Percentiles rank a stretch among this genome's conserved stretches.
Evolutionary conservation across 2,888 invertebrate species (phyloP).

Genomic region (Drosophila anomalata): DNA sequence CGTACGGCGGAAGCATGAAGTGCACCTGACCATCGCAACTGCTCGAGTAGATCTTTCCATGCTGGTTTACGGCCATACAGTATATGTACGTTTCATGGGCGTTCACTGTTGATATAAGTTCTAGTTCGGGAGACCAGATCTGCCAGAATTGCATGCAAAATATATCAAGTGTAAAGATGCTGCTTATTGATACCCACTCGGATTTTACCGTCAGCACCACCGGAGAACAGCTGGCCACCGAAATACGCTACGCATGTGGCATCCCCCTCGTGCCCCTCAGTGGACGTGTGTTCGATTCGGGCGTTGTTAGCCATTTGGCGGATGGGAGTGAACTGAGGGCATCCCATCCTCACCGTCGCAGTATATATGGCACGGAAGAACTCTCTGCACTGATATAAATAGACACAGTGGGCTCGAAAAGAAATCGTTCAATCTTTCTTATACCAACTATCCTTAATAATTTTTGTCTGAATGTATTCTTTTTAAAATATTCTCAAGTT

Average conservation of each 20-base stretch:
- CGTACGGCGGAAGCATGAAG: constrained; percentile 79
- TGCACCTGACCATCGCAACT: constrained; percentile 83
- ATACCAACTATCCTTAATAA: too few species aligned
- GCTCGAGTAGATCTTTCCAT: constrained; percentile 83
- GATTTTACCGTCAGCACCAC: constrained; percentile 84
- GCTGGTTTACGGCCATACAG: constrained; percentile 79
- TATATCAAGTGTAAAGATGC: background rate
- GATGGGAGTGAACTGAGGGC: constrained; percentile 46
- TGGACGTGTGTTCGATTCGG: constrained; percentile 74
- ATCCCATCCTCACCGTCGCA: background rate
- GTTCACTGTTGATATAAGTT: constrained; percentile 76
- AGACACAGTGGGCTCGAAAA: background rate
- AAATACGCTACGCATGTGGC: constrained; percentile 78
- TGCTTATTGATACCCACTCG: constrained; percentile 73
- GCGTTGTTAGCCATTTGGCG: constrained; percentile 61
- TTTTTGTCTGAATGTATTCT: too few species aligned
- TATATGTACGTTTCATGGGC: constrained; percentile 83
- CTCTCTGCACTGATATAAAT: constrained; percentile 38
- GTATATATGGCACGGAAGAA: constrained; percentile 8
- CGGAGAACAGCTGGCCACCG: constrained; percentile 80
- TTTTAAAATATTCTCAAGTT: too few species aligned
- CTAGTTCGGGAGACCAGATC: constrained; percentile 82
- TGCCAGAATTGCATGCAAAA: constrained; percentile 39
- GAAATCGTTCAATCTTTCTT: background rate
- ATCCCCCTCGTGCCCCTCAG: constrained; percentile 83